Evolutionary conservation across 1,140 invertebrate species (phyloP), one percentile per base, ranked within the genome.

Genomic region (Frieseomelitta varia): DNA sequence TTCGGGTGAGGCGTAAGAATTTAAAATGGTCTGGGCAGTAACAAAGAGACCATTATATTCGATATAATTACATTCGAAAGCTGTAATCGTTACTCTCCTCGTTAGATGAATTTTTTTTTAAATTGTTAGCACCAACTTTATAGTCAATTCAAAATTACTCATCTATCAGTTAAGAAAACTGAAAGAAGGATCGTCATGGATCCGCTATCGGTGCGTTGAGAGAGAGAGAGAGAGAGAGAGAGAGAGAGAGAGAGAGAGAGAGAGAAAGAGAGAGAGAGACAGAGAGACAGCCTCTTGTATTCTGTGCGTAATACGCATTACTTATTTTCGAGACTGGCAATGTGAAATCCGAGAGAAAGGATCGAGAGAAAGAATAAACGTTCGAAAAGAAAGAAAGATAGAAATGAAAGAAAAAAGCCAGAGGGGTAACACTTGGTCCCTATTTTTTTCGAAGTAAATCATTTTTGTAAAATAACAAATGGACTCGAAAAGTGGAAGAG

Each of bases 401-500:
- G 8, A 10, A 47, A 47, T 47, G 39, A 47, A 47, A 47, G 39
- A 10, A 47, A 47, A 8, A 47, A 47, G 39, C 8, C 21, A 19
- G 83, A 24, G 61, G 55, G 14, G 15, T 47, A 61, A 82, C 79
- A 65, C 58, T 47, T 84, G 79, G 73, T 86, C 80, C 88, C 79
- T 91, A 86, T 88, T 91, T 56, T 58, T 87, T 90, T 84, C 75
- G 80, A 87, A 80, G 27, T 89, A 80, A 14, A 90, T 80, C 84
- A 89, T 87, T 92, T 92, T 91, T 92, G 85, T 91, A 92, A 89
- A 63, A 82, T 80, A 91, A 88, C 85, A 19, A 72, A 34, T 27
- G 74, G 53, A 24, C 4, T 67, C 24, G 63, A 76, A 56, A 30
- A 53, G 11, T 3, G 21, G 1, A 10, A 27, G 2, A 15, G 11